These are phyloP conservation scores for Pammene fasciana DNA, from an alignment of 2,888 invertebrate species.

Conservation along the genomic window DNA sequence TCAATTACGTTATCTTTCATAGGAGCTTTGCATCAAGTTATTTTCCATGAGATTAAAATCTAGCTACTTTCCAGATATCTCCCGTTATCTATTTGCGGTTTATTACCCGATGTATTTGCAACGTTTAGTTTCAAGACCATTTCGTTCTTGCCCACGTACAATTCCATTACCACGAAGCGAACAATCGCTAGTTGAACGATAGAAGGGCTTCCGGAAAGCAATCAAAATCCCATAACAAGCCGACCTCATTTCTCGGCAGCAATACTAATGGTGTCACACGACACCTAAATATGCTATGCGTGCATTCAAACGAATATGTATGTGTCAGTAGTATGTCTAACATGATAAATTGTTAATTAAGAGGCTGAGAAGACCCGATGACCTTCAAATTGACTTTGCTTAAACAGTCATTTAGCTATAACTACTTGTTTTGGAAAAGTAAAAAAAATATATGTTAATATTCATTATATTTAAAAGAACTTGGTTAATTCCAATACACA, in stretches of 20 bases:
- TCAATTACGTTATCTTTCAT: slow-evolving; percentile 31
- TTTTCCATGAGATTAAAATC: slow-evolving; percentile 35
- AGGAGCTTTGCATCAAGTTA: slow-evolving; percentile 23
- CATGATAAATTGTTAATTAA: slow-evolving; percentile 28
- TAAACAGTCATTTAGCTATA: no score
- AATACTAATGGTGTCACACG: slow-evolving; percentile 41
- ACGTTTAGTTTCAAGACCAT: background rate
- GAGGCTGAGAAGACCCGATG: no score
- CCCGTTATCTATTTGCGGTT: background rate
- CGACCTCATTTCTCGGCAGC: slow-evolving; percentile 43
- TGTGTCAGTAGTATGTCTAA: slow-evolving; percentile 28
- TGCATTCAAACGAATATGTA: slow-evolving; percentile 26
- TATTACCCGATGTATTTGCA: slow-evolving; percentile 12
- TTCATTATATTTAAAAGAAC: no score
- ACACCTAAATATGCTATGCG: slow-evolving; percentile 42
- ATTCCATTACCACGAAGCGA: slow-evolving; percentile 23
- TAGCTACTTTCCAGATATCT: slow-evolving; percentile 15
- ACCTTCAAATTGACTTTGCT: no score
- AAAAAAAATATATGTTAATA: no score
- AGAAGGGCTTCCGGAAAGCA: slow-evolving; percentile 42
- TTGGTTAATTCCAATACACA: no score
- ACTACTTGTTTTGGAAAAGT: no score
- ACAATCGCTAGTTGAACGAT: slow-evolving; percentile 30
- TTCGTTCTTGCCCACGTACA: slow-evolving; percentile 1
- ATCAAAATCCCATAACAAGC: slow-evolving; percentile 43